These are phyloP conservation scores for Ormia ochracea DNA, from an alignment of 2,888 invertebrate species.

Conservation along the genomic window DNA sequence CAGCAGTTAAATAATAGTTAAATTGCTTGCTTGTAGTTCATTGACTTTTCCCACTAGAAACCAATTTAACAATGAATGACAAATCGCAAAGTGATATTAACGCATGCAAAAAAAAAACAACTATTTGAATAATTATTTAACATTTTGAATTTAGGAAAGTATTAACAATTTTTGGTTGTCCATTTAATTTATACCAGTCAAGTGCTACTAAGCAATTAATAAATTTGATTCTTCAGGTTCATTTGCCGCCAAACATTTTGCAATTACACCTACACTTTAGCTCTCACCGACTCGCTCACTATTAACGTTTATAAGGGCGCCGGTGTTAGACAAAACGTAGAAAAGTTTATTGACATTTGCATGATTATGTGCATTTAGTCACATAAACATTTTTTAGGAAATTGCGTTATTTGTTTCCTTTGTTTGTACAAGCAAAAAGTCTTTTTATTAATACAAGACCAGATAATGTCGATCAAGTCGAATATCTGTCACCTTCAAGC, in stretches of 20 bases:
- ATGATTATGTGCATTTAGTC: constrained; percentile 9
- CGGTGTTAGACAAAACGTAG: background rate
- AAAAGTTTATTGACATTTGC: constrained; percentile 57
- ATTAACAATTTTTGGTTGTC: constrained; percentile 18
- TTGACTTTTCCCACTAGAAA: constrained; percentile 23
- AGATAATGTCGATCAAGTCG: no score
- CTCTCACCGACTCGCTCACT: constrained; percentile 20
- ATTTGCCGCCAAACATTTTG: constrained; percentile 23
- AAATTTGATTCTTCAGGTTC: constrained; percentile 14
- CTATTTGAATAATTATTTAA: background rate
- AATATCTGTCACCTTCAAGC: background rate
- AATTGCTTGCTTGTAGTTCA: constrained; percentile 30
- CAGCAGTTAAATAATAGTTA: background rate
- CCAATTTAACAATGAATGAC: constrained; percentile 32
- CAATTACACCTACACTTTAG: background rate
- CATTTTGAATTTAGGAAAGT: background rate
- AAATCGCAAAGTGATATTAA: background rate
- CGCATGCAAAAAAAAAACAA: background rate
- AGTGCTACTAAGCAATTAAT: constrained; percentile 45
- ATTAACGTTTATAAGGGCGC: constrained; percentile 32
- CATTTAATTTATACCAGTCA: constrained; percentile 31
- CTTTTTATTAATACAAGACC: no score
- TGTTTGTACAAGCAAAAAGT: no score
- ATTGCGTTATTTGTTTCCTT: constrained; percentile 10
- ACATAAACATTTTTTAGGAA: background rate